Percentiles rank a stretch among this genome's conserved stretches.
phyloP scores from a whole-genome alignment of 2,888 invertebrate genomes.

The Sphaerophoria rueppellii region DNA sequence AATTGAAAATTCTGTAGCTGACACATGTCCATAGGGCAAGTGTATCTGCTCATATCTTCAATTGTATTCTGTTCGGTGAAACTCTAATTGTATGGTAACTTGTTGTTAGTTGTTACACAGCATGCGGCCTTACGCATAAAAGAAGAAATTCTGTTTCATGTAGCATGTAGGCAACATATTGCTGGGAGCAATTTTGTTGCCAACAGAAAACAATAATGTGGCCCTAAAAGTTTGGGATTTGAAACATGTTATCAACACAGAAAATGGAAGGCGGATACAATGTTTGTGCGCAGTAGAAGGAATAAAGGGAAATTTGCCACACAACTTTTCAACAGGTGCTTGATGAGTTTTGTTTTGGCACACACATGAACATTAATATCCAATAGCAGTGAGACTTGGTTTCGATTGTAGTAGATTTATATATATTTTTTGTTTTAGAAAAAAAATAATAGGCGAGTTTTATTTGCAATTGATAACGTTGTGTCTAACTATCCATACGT shows the following conservation, averaged over 20 bases:
- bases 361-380: slow-evolving; percentile 64
- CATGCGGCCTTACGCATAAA: no score
- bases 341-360: slow-evolving; percentile 64
- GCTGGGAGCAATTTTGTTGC: background rate
- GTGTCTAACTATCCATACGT: background rate
- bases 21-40: no score
- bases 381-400: slow-evolving; percentile 69
- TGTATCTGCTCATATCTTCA: no score
- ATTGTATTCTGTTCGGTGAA: no score
- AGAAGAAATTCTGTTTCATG: no score
- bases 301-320: slow-evolving; percentile 65
- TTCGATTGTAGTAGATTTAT: slow-evolving; percentile 64
- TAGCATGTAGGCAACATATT: no score
- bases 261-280: slow-evolving; percentile 63
- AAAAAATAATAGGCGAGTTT: background rate
- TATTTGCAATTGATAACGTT: slow-evolving; percentile 47
- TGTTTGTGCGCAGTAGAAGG: slow-evolving; percentile 64
- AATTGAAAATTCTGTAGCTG: no score
- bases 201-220: background rate
- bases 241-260: slow-evolving; percentile 1
- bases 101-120: no score
- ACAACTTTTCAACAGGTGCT: slow-evolving; percentile 66
- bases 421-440: slow-evolving; percentile 28
- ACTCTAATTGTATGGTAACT: no score
- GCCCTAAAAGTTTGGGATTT: background rate